These are phyloP conservation scores for Matsumyia berberina DNA, from an alignment of 2,888 invertebrate species.

Conservation along the genomic window DNA sequence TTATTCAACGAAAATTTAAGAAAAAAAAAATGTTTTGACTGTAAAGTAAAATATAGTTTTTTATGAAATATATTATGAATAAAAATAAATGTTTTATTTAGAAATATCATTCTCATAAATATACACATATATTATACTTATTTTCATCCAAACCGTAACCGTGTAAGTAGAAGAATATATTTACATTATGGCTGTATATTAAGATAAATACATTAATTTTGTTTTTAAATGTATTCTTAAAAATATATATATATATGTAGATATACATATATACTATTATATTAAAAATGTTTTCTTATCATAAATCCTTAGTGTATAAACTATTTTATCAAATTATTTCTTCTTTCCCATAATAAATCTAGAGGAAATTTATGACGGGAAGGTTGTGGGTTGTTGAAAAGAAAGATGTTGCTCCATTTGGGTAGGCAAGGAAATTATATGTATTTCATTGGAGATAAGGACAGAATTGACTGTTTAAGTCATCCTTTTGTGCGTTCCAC, in stretches of 20 bases:
- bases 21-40: too few relatives aligned
- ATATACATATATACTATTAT: slow-evolving; percentile 34
- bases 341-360: not conserved
- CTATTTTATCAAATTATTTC: slow-evolving; percentile 29
- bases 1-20: slow-evolving; percentile 1
- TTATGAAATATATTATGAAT: slow-evolving; percentile 29
- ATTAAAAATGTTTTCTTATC: slow-evolving; percentile 54
- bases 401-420: not conserved
- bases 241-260: slow-evolving; percentile 57
- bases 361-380: slow-evolving; percentile 14
- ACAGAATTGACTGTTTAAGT: too few relatives aligned
- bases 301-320: slow-evolving; percentile 20
- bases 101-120: slow-evolving; percentile 62
- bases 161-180: slow-evolving; percentile 74
- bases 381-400: not conserved
- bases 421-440: not conserved
- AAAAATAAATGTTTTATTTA: slow-evolving; percentile 44
- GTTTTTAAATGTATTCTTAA: slow-evolving; percentile 61
- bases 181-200: slow-evolving; percentile 66
- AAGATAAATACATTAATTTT: slow-evolving; percentile 62
- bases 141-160: slow-evolving; percentile 57
- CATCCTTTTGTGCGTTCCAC: too few relatives aligned
- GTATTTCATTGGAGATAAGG: too few relatives aligned
- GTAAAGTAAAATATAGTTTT: slow-evolving; percentile 26
- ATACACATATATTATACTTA: slow-evolving; percentile 48